Percentiles rank a stretch among this genome's conserved stretches.
Evolutionary conservation across 2,113 vertebrate genomes (phyloP).

Genomic region (Antidorcas marsupialis): DNA sequence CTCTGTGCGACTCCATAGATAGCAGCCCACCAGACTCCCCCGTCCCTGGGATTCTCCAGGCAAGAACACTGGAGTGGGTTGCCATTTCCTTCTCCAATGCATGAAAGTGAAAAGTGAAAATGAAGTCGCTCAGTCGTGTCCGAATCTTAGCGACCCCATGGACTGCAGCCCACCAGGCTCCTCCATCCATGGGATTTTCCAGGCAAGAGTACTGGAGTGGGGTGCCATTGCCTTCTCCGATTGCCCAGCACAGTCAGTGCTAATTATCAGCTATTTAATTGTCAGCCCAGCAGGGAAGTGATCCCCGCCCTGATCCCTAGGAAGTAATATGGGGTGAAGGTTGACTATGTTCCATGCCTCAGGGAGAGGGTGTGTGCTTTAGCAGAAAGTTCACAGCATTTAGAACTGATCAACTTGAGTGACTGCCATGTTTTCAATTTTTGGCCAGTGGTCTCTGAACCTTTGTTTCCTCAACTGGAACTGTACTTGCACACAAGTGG

Average conservation of each 20-base stretch:
- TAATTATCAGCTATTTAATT: conserved; percentile 11
- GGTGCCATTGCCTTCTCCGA: too few species aligned
- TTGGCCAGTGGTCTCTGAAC: not conserved
- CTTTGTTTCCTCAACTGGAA: not conserved
- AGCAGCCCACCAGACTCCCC: too few species aligned
- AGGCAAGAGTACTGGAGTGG: too few species aligned
- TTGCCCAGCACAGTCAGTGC: too few species aligned
- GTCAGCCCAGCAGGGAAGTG: not conserved
- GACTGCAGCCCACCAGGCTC: too few species aligned
- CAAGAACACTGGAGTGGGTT: too few species aligned
- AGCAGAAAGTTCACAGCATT: not conserved
- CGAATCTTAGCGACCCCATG: accelerated
- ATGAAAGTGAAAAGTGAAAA: too few species aligned
- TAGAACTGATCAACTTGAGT: not conserved
- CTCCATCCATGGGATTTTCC: too few species aligned
- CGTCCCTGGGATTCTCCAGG: too few species aligned
- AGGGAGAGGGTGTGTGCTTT: not conserved
- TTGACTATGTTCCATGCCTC: not conserved
- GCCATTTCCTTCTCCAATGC: too few species aligned
- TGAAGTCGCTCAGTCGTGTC: too few species aligned
- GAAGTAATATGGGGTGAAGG: not conserved
- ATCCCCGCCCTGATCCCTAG: not conserved
- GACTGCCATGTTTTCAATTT: not conserved
- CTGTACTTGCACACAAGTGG: not conserved
- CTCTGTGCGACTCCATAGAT: too few species aligned